phyloP scores from a whole-genome alignment of 2,888 invertebrate genomes.

The Apodemia mormo region DNA sequence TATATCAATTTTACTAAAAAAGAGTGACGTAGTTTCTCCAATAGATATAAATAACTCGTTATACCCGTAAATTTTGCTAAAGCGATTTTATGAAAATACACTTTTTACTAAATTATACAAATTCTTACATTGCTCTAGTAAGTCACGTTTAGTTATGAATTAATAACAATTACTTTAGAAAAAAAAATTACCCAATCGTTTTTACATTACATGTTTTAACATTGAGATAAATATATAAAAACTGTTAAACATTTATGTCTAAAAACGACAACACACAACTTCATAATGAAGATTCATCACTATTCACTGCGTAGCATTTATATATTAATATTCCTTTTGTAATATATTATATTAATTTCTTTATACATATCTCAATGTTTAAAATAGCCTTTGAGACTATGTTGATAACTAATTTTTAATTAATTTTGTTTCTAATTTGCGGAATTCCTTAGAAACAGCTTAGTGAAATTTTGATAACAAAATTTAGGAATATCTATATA shows the following conservation, averaged over 20 bases:
- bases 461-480: background rate
- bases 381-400: background rate
- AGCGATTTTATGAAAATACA: slow-evolving; percentile 11
- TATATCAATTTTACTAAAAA: background rate
- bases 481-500: background rate
- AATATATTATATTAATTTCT: background rate
- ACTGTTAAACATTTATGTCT: background rate
- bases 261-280: background rate
- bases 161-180: background rate
- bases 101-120: slow-evolving; percentile 1
- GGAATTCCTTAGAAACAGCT: background rate
- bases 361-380: background rate
- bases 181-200: background rate
- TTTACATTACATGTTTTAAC: background rate
- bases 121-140: slow-evolving; percentile 6
- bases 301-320: background rate
- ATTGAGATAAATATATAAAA: slow-evolving; percentile 2
- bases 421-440: background rate
- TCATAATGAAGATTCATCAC: background rate
- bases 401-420: background rate
- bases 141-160: background rate
- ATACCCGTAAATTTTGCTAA: background rate
- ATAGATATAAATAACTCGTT: background rate
- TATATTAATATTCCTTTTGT: background rate
- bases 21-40: background rate